These are phyloP conservation scores for Caradrina clavipalpis DNA, from an alignment of 2,888 invertebrate species.

Conservation along the genomic window DNA sequence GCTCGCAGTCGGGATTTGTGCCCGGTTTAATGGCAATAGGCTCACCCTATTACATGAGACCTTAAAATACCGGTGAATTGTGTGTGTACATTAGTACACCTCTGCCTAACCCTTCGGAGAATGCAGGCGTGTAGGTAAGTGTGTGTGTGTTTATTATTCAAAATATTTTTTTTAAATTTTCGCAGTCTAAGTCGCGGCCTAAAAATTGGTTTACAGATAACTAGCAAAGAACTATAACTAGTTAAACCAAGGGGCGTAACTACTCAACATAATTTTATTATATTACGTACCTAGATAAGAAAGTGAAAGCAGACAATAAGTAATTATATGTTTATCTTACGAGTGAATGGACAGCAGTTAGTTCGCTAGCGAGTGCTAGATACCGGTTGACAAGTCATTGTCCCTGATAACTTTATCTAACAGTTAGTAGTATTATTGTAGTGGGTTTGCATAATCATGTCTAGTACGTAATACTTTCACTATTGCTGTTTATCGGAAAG, in stretches of 20 bases:
- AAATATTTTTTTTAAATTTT: too few species aligned
- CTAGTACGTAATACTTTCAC: slow-evolving; percentile 16
- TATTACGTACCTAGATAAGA: not conserved
- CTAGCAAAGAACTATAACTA: not conserved
- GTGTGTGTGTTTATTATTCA: too few species aligned
- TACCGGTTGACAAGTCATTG: slow-evolving; percentile 29
- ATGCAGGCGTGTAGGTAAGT: too few species aligned
- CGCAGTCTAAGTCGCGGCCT: too few species aligned
- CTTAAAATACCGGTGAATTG: too few species aligned
- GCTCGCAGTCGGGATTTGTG: too few species aligned
- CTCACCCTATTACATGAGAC: too few species aligned
- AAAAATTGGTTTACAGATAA: not conserved
- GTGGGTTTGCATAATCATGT: not conserved
- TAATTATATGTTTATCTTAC: not conserved
- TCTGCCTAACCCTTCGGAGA: too few species aligned
- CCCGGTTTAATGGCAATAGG: too few species aligned
- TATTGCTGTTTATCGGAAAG: not conserved
- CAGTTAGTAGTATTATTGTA: slow-evolving; percentile 1
- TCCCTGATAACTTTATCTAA: slow-evolving; percentile 30
- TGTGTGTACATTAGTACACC: too few species aligned
- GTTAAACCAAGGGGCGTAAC: too few species aligned
- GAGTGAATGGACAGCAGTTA: slow-evolving; percentile 5
- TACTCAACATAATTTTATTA: not conserved
- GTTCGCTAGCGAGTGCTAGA: not conserved
- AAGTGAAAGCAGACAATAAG: slow-evolving; percentile 1